These are phyloP conservation scores for Magallana ariakensis DNA, from an alignment of 1,140 invertebrate genomes.

Conservation along the genomic window DNA sequence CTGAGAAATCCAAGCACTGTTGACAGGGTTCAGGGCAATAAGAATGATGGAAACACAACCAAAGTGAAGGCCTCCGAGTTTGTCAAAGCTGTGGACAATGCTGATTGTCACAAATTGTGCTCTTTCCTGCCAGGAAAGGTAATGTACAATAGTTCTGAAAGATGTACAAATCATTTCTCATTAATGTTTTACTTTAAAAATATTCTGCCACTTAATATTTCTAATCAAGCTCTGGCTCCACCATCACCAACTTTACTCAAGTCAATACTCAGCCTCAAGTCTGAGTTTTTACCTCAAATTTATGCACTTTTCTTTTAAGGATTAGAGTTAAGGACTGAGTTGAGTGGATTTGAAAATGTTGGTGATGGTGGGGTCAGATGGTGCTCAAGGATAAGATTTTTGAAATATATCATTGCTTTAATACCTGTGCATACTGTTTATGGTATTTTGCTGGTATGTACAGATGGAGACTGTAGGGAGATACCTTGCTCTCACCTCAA, in stretches of 20 bases:
- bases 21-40: neutral
- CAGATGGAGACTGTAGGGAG: slow-evolving; percentile 13
- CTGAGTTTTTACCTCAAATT: too few species aligned
- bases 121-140: slow-evolving; percentile 32
- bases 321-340: too few species aligned
- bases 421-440: too few species aligned
- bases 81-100: neutral
- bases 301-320: too few species aligned
- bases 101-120: neutral
- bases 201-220: too few species aligned
- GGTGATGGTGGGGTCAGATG: neutral
- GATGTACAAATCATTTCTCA: too few species aligned
- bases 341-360: too few species aligned
- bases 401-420: neutral
- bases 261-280: too few species aligned
- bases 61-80: neutral
- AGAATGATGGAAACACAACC: neutral
- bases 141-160: neutral
- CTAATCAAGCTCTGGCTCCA: too few species aligned
- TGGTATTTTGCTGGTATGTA: neutral
- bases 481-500: slow-evolving; percentile 8
- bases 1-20: slow-evolving; percentile 56
- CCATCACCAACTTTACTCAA: too few species aligned
- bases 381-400: neutral
- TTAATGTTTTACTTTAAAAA: too few species aligned